A percentile compares a stretch with the other conserved stretches of the same genome.
phyloP scores from a whole-genome alignment of 2,113 vertebrate genomes.

The Aspiorhynchus laticeps region DNA sequence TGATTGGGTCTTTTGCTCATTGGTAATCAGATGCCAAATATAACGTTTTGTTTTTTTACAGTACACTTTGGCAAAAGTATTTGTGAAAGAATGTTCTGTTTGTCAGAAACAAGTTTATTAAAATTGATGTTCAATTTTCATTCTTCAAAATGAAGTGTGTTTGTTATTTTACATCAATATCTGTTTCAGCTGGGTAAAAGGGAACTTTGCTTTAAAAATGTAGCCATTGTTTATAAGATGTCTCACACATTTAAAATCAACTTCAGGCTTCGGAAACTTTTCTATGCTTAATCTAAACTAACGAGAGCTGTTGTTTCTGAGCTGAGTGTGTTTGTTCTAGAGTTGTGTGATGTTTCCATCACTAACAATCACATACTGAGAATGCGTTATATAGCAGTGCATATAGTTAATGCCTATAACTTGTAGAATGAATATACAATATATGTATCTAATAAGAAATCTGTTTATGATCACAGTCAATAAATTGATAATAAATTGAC shows the following conservation, averaged over 20 bases:
- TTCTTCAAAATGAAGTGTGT: constrained; percentile 11
- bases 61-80: neutral
- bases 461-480: constrained; percentile 15
- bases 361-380: constrained; percentile 14
- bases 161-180: neutral
- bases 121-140: constrained; percentile 5
- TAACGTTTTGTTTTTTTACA: neutral
- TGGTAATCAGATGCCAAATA: constrained; percentile 19
- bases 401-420: constrained; percentile 11
- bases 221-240: neutral
- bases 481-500: too few relatives aligned
- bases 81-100: neutral
- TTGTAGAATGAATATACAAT: neutral
- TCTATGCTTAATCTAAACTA: constrained; percentile 1
- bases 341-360: constrained; percentile 7
- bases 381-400: constrained; percentile 5
- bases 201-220: neutral
- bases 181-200: neutral
- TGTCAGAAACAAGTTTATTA: neutral
- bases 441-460: neutral
- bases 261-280: neutral
- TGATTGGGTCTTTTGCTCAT: neutral
- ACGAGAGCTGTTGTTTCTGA: neutral
- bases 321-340: neutral
- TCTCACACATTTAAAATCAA: neutral